Base-by-base conservation (phyloP, 2,888 invertebrate genomes). In the Dusona sp. region DNA sequence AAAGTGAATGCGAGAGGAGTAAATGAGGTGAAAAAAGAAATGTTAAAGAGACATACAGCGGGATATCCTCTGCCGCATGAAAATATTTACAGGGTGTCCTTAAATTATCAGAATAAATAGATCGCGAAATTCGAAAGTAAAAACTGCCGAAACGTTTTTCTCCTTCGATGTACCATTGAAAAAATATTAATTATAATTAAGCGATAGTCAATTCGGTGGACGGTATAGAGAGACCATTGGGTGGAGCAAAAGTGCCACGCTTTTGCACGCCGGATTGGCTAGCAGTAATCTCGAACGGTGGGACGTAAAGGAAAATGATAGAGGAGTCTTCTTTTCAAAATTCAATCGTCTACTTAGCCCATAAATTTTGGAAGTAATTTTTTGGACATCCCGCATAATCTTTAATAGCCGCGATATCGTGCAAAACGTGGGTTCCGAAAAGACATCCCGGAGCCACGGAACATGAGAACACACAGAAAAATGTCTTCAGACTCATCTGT, bases 1-100 rank as follows among this genome's bases (percentile, higher is more conserved):
- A 75, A 79, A 83, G 75, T 64, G 81, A 81, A 81, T 78, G 67
- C 61, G 68, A 73, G 84, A 81, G 73, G 22, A 84, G 84, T 78
- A 81, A 86, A 86, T 86, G 86, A 86, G 86, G 84, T 68, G 84
- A 81, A 86, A 80, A 86, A 86, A 75, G 75, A 78, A 84, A 84
- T 68, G 78, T 68, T 80, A 68, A 86, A 74, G 57, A 68, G 73
- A 42, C 57, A 36, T 68, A 33, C 42, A 51, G 73, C 51, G 61
- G 61, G 80, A 81, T 78, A 68, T 77, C 22, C 36, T 67, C 45
- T 74, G 68, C 70, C 75, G 78, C 67, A 78, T n/a, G 33, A 82
- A 72, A 61, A 64, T 73, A 19, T 65, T 54, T 65, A 72, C 16
- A 61, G 61, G 61, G 61, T 61, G 61, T 61, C 61, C 61, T 61